A percentile compares a stretch with the other conserved stretches of the same genome.
phyloP scores from a whole-genome alignment of 2,113 vertebrate genomes.

The Macaca fascicularis region DNA sequence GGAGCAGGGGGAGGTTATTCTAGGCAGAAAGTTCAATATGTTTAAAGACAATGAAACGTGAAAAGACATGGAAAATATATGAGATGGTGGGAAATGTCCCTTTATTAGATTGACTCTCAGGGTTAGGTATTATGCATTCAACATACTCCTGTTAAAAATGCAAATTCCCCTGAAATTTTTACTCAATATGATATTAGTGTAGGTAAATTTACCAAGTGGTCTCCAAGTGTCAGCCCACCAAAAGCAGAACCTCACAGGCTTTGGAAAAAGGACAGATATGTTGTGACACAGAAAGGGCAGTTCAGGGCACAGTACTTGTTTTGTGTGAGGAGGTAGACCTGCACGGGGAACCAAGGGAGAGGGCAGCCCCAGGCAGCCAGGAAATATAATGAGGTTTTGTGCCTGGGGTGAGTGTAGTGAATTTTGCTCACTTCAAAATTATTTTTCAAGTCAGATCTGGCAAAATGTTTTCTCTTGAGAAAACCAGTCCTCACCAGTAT shows the following conservation, averaged over 20 bases:
- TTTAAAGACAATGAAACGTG: background rate
- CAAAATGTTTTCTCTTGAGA: conserved; percentile 38
- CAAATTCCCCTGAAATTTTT: conserved; percentile 15
- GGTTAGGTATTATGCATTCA: background rate
- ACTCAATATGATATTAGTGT: conserved; percentile 16
- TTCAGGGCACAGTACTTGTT: background rate
- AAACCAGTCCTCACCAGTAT: background rate
- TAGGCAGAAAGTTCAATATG: background rate
- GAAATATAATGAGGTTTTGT: background rate
- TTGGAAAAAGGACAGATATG: conserved; percentile 10
- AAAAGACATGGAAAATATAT: background rate
- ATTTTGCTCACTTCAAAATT: conserved; percentile 48
- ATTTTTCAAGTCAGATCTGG: conserved; percentile 40
- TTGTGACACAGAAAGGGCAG: background rate
- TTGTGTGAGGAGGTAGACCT: background rate
- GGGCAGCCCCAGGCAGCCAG: background rate
- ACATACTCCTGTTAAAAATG: background rate
- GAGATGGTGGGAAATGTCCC: background rate
- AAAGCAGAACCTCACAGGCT: background rate
- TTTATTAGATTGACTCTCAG: background rate
- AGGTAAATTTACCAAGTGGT: conserved; percentile 52
- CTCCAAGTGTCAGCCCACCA: conserved; percentile 19
- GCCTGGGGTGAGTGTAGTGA: background rate
- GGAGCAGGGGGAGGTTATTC: background rate
- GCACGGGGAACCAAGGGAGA: background rate